Evolutionary conservation across 2,888 invertebrate genomes (phyloP).

Genomic region (Erebia epiphron): DNA sequence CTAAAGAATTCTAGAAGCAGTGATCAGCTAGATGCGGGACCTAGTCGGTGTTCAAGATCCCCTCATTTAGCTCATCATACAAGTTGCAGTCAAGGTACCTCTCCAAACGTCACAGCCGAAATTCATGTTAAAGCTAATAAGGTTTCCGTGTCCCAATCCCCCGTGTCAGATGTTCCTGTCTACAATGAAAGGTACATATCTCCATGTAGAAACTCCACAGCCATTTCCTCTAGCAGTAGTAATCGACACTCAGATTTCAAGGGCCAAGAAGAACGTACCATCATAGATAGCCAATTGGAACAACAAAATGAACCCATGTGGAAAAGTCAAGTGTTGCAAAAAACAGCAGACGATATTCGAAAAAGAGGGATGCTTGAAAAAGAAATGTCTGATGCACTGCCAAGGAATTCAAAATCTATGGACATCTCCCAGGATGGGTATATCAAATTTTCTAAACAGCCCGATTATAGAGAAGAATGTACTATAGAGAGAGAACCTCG

Average conservation of each 20-base stretch:
- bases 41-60: conserved; percentile 61
- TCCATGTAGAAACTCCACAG: conserved; percentile 64
- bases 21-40: conserved; percentile 70
- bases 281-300: conserved; percentile 46
- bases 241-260: conserved; percentile 52
- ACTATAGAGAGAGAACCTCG: conserved; percentile 66
- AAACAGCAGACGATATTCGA: conserved; percentile 74
- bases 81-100: conserved; percentile 50
- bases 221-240: conserved; percentile 62
- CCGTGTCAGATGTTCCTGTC: conserved; percentile 62
- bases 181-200: conserved; percentile 62
- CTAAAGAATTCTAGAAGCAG: conserved; percentile 72
- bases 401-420: conserved; percentile 61
- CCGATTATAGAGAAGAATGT: conserved; percentile 53
- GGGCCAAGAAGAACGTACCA: conserved; percentile 53
- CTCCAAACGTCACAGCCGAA: conserved; percentile 74
- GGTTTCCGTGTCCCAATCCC: conserved; percentile 69
- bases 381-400: conserved; percentile 65
- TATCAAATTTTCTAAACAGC: conserved; percentile 72
- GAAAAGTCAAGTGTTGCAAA: conserved; percentile 77
- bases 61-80: conserved; percentile 50
- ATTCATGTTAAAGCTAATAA: conserved; percentile 74
- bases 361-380: conserved; percentile 69
- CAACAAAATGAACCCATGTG: conserved; percentile 57
- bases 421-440: conserved; percentile 80